A percentile compares a stretch with the other conserved stretches of the same genome.
These are phyloP conservation scores for Agonopterix heracliana DNA, from an alignment of 2,888 invertebrate species.

Conservation along the genomic window DNA sequence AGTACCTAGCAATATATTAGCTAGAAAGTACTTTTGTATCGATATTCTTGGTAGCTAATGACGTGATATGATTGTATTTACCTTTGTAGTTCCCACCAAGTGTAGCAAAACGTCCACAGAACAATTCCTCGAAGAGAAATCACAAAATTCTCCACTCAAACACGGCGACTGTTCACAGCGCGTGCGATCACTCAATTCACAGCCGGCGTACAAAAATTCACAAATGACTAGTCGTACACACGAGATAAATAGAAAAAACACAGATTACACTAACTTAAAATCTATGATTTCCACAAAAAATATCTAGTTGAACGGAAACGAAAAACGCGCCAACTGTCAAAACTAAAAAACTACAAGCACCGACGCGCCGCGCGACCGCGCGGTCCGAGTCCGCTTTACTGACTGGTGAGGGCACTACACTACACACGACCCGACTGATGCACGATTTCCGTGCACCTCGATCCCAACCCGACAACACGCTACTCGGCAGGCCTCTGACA, in stretches of 20 bases:
- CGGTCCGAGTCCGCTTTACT: conserved; percentile 70
- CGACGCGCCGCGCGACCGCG: conserved; percentile 68
- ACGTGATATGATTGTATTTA: conserved; percentile 26
- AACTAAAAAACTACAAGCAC: conserved; percentile 76
- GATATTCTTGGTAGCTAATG: background rate
- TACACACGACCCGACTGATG: conserved; percentile 22
- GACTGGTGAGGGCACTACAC: conserved; percentile 35
- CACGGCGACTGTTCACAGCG: conserved; percentile 59
- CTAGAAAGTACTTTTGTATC: too few relatives aligned
- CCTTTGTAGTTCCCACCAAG: conserved; percentile 51
- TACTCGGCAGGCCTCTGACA: conserved; percentile 43
- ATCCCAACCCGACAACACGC: conserved; percentile 35
- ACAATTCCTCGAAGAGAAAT: conserved; percentile 56
- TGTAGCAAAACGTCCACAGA: conserved; percentile 40
- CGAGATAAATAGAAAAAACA: conserved; percentile 65
- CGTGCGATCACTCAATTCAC: conserved; percentile 66
- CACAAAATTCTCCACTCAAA: conserved; percentile 65
- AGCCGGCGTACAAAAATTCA: conserved; percentile 63
- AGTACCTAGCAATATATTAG: background rate
- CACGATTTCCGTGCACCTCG: conserved; percentile 38
- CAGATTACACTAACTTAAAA: conserved; percentile 72
- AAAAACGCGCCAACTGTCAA: conserved; percentile 76
- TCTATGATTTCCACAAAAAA: conserved; percentile 69
- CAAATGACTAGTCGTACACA: conserved; percentile 68
- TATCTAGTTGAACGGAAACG: conserved; percentile 47